Evolutionary conservation across 2,113 vertebrate species (phyloP), one percentile per base, ranked within the genome.

Genomic region (Odocoileus hemionus): DNA sequence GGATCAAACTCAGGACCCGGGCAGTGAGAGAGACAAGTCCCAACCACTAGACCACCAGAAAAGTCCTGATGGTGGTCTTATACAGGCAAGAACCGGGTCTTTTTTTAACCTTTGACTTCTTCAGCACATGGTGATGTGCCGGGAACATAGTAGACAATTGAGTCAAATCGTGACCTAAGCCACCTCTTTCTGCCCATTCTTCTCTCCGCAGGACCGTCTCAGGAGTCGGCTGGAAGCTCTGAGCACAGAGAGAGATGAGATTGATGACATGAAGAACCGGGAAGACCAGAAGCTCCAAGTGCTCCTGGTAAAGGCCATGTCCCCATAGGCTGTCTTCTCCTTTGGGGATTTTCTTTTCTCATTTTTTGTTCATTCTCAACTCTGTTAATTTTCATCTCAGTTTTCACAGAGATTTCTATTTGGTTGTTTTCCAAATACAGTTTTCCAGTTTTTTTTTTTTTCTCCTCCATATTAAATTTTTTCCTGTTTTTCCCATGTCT

Each of bases 201-300:
- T 43, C 61, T 70, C 54, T 39, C 28, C 2, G 11, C 60, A 97
- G 97, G 96, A 98, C 36, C 50, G 16, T 19, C 95, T 98, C 76
- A 39, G 47, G 60, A 95, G 76, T 47, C 61, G 52, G 11, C 3
- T 91, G 61, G 74, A 86, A 60, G 60, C 67, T 54, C 92, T 97
- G 50, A 95, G 36, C 3, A 2, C 0, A 2, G 80, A 95, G 55
- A 94, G 78, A 95, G 67, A 95, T 17, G 84, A 78, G 21, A 83
- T 94, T 4, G 96, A 97, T 30, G 19, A 57, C 4, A 43, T 7
- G 11, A 91, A 94, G 94, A 64, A 9, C 13, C 14, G 2, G 17
- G 97, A 97, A 74, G 96, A 96, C 17, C 55, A 91, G 70, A 98
- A 97, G 54, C 36, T 97, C 85, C 97, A 95, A 6, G 6, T 30